Evolutionary conservation across 1,140 invertebrate genomes (phyloP).

Genomic region (Zaprionus capensis): DNA sequence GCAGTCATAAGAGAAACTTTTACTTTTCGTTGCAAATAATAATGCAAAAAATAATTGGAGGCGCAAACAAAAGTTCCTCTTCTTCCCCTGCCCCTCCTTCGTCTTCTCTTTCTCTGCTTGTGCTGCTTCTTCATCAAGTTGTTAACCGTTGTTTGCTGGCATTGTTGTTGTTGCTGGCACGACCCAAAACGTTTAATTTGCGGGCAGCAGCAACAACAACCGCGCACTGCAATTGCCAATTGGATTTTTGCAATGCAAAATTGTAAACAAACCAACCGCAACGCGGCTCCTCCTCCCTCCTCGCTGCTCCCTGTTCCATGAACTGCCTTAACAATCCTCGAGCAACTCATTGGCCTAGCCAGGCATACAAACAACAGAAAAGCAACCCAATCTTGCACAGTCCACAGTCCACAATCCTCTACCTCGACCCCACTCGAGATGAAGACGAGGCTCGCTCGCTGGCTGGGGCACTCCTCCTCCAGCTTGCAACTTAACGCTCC

Average conservation of each 20-base stretch:
- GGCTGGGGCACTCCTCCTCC: constrained; percentile 34
- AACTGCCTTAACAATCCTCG: constrained; percentile 16
- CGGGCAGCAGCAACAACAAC: constrained; percentile 27
- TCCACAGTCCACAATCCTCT: not conserved
- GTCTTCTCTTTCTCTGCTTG: not conserved
- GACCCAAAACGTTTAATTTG: constrained; percentile 58
- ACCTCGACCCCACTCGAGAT: not conserved
- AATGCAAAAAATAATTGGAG: constrained; percentile 51
- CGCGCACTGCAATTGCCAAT: constrained; percentile 41
- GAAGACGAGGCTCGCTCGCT: constrained; percentile 24
- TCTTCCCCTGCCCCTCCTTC: not conserved
- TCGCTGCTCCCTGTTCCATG: not conserved
- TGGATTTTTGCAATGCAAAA: constrained; percentile 50
- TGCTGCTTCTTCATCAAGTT: not conserved
- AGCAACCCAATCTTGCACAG: not conserved
- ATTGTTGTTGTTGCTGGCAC: constrained; percentile 31
- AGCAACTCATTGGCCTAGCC: constrained; percentile 29
- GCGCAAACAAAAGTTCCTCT: constrained; percentile 27
- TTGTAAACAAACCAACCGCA: constrained; percentile 51
- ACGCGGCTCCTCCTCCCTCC: constrained; percentile 12
- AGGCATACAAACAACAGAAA: constrained; percentile 31
- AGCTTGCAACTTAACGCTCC: constrained; percentile 47
- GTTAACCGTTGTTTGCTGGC: constrained; percentile 5
- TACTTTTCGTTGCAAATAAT: constrained; percentile 50
- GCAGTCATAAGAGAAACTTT: constrained; percentile 53